A percentile compares a stretch with the other conserved stretches of the same genome.
Conservation (phyloP, 1,140 invertebrate species). For the Ips typographus region DNA sequence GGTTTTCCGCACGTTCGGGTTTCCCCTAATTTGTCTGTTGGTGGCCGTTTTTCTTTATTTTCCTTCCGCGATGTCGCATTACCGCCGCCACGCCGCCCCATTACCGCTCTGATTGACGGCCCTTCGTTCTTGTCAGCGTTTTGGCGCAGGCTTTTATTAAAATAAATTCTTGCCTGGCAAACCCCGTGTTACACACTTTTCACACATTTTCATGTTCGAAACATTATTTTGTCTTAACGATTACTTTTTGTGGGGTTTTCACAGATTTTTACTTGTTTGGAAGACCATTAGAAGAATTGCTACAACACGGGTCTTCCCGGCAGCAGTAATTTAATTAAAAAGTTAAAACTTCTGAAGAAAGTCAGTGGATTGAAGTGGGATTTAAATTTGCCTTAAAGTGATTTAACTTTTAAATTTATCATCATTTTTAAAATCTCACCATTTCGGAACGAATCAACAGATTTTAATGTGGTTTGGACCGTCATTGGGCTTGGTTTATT, state of each 20-base stretch:
- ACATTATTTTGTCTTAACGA: not conserved
- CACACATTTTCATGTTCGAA: not conserved
- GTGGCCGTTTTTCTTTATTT: slow-evolving; percentile 24
- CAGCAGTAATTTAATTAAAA: not conserved
- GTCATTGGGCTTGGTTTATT: too few species aligned
- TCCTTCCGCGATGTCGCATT: slow-evolving; percentile 17
- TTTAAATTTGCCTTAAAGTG: too few species aligned
- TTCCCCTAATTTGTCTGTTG: slow-evolving; percentile 22
- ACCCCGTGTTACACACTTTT: not conserved
- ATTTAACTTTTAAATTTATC: too few species aligned
- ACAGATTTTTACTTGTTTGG: not conserved
- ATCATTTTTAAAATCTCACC: too few species aligned
- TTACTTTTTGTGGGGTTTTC: too few species aligned
- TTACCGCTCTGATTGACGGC: slow-evolving; percentile 19
- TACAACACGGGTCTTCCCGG: not conserved
- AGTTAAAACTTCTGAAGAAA: not conserved
- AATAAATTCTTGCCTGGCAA: not conserved
- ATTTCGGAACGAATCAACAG: too few species aligned
- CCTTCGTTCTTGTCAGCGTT: slow-evolving; percentile 16
- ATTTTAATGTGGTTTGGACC: too few species aligned
- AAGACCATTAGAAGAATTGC: not conserved
- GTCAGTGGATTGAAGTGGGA: not conserved
- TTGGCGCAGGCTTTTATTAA: slow-evolving; percentile 9
- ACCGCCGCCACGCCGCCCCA: slow-evolving; percentile 9
- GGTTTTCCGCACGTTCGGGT: slow-evolving; percentile 9